Evolutionary conservation across 2,113 vertebrate genomes (phyloP).

Genomic region (Calidris pugnax): DNA sequence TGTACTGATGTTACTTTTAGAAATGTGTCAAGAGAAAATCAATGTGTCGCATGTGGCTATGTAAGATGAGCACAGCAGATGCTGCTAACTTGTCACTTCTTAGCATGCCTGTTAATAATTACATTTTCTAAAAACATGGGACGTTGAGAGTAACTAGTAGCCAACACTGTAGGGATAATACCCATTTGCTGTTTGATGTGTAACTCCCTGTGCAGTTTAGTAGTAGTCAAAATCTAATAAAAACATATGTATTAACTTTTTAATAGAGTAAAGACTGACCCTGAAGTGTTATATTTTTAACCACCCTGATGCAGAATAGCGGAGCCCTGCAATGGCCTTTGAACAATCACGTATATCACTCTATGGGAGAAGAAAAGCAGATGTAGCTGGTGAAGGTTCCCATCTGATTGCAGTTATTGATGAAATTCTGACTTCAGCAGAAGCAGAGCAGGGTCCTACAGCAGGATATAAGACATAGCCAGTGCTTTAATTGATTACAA

Average conservation of each 20-base stretch:
- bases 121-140: not conserved
- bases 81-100: not conserved
- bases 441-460: not conserved
- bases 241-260: not conserved
- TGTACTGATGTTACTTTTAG: not conserved
- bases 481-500: not conserved
- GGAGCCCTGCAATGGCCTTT: not conserved
- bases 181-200: not conserved
- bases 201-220: not conserved
- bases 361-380: not conserved
- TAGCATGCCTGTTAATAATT: not conserved
- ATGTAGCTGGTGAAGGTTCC: not conserved
- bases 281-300: not conserved
- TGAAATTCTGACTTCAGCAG: not conserved
- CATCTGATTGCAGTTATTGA: not conserved
- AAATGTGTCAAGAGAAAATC: not conserved
- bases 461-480: not conserved
- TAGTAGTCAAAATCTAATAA: not conserved
- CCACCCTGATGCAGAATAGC: not conserved
- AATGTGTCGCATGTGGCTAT: not conserved
- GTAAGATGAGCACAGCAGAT: not conserved
- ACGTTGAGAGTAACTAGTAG: not conserved
- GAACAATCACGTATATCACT: rapidly evolving
- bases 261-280: not conserved
- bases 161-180: not conserved